Evolutionary conservation across 1,140 invertebrate species (phyloP), one percentile per base, ranked within the genome.

Genomic region (Listronotus oregonensis): DNA sequence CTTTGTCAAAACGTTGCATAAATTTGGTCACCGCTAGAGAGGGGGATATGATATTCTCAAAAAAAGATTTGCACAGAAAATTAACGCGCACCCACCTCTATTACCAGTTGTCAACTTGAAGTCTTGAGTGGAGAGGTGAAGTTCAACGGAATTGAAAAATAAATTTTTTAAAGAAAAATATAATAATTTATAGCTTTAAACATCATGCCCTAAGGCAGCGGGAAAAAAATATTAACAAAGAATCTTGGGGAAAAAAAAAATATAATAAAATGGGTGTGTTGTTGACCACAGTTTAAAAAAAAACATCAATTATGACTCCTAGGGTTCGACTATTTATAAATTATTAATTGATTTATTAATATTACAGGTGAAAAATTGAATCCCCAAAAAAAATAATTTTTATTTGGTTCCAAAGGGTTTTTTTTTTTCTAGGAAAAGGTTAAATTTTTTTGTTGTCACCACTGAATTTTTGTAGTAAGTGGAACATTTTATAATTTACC

Each of bases 301-400:
- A 61, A 34, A 17, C 37, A 46, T 14, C 15, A 17, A 11, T 27
- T 39, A 21, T 56, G 18, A 46, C 39, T 32, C n/a, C 7, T 37
- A 14, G 15, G 39, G 11, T 64, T 49, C 34, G 40, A 37, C 62
- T 50, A 57, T 57, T 51, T 64, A 49, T 57, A 50, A 8, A 27
- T 51, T 42, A 49, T n/a, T 50, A 57, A 50, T 64, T 64, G 8
- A 57, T 57, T 50, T 49, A 64, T 57, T 64, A 64, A 64, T 64
- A 49, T 44, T 44, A 57, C n/a, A 27, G 12, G 40, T n/a, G n/a
- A 27, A 17, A n/a, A 40, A 17, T 12, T 10, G 21, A 17, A 10
- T 21, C n/a, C 6, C 18, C 15, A 8, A 34, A 14, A 46, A 27
- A 47, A 31, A 32, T 39, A 47, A 37, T 39, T 37, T 50, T 40